Percentiles rank a stretch among this genome's conserved stretches.
phyloP scores from a whole-genome alignment of 64 coral and sea anemone species.

The Pachyseris speciosa region DNA sequence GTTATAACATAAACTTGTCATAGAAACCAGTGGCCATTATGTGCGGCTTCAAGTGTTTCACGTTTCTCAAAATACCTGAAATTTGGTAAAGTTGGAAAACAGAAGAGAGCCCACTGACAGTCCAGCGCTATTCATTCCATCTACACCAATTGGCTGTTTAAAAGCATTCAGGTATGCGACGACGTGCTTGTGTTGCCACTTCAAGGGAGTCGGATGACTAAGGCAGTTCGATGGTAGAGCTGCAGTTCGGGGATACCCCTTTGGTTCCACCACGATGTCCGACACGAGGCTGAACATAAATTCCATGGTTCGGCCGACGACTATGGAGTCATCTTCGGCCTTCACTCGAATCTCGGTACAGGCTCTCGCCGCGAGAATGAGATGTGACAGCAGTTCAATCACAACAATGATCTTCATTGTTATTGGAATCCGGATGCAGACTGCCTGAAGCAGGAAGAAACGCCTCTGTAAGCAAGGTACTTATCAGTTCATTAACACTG shows the following conservation, averaged over 20 bases:
- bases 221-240: not conserved
- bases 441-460: not conserved
- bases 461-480: too few relatives aligned
- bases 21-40: not conserved
- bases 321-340: not conserved
- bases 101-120: not conserved
- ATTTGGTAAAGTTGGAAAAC: not conserved
- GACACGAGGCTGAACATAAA: not conserved
- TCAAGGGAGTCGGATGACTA: not conserved
- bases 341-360: conserved; percentile 19
- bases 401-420: not conserved
- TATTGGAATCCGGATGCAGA: too few relatives aligned
- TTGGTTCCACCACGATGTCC: not conserved
- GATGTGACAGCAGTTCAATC: not conserved
- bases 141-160: not conserved
- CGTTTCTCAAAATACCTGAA: not conserved
- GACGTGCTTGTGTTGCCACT: not conserved
- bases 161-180: not conserved
- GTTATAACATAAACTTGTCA: not conserved
- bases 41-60: not conserved
- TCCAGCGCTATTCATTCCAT: conserved; percentile 1
- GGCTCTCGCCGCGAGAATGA: not conserved
- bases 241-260: not conserved
- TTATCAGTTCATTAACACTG: too few relatives aligned
- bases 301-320: conserved; percentile 23